phyloP scores from a whole-genome alignment of 2,113 vertebrate species.

The Tylochromis polylepis region DNA sequence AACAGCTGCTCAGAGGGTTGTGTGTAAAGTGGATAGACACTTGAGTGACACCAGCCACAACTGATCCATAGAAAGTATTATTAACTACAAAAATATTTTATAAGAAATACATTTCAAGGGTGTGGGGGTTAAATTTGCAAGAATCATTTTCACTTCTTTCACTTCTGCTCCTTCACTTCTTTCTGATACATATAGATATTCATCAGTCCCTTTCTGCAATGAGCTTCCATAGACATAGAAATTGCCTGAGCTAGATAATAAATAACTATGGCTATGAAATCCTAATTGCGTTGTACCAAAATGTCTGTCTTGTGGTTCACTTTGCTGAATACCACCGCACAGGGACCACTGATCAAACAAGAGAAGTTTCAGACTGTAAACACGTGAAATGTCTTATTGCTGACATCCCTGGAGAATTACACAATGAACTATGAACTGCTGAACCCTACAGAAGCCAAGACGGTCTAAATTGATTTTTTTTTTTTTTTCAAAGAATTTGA shows the following conservation, averaged over 20 bases:
- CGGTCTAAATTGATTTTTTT: not conserved
- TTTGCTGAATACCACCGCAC: rapidly evolving
- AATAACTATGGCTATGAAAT: not conserved
- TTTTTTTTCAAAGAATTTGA: not conserved
- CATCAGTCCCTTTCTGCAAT: not conserved
- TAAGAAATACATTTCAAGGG: not conserved
- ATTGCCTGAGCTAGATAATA: not conserved
- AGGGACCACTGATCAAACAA: not conserved
- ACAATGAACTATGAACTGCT: not conserved
- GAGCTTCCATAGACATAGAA: not conserved
- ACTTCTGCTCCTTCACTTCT: not conserved
- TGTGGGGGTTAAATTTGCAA: not conserved
- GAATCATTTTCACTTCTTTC: not conserved
- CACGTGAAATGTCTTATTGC: not conserved
- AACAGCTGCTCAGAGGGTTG: not conserved
- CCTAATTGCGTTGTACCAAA: not conserved
- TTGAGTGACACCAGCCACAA: not conserved
- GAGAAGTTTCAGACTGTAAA: not conserved
- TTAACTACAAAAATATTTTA: not conserved
- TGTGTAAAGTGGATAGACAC: not conserved
- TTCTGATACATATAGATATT: not conserved
- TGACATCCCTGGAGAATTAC: not conserved
- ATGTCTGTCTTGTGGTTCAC: not conserved
- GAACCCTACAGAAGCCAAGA: not conserved
- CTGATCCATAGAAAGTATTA: not conserved